A percentile compares a stretch with the other conserved stretches of the same genome.
Conservation (phyloP, 2,797 vertebrate species). For the Botia kubotai region DNA sequence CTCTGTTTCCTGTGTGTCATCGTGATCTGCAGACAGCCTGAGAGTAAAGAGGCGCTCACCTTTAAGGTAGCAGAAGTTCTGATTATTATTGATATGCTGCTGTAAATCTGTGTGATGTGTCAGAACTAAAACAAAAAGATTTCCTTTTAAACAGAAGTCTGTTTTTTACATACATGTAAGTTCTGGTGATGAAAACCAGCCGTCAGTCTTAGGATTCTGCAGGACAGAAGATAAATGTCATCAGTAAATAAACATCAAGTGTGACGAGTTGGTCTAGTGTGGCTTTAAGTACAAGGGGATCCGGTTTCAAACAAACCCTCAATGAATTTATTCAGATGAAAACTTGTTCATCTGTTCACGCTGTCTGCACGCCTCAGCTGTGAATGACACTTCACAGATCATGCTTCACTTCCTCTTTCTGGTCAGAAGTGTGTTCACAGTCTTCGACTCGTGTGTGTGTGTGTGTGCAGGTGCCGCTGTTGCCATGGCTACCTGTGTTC, state of each 20-base stretch:
- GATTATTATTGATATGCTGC: background rate
- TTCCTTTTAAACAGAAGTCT: too few species aligned
- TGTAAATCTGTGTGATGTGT: background rate
- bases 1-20: slow-evolving; percentile 73
- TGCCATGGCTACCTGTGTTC: slow-evolving; percentile 88
- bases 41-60: slow-evolving; percentile 83
- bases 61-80: slow-evolving; percentile 84
- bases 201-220: too few species aligned
- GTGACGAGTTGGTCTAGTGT: too few species aligned
- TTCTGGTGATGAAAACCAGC: too few species aligned
- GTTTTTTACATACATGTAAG: too few species aligned
- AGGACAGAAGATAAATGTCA: too few species aligned
- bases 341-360: background rate
- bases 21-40: slow-evolving; percentile 89
- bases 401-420: background rate
- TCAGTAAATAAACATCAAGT: too few species aligned
- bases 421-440: background rate
- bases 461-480: slow-evolving; percentile 89
- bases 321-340: too few species aligned
- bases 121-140: too few species aligned
- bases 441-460: slow-evolving; percentile 66
- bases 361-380: background rate
- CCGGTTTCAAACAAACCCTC: too few species aligned
- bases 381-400: background rate
- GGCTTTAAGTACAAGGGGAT: too few species aligned